Evolutionary conservation across 2,797 vertebrate genomes (phyloP).

Genomic region (Gymnothorax javanicus): DNA sequence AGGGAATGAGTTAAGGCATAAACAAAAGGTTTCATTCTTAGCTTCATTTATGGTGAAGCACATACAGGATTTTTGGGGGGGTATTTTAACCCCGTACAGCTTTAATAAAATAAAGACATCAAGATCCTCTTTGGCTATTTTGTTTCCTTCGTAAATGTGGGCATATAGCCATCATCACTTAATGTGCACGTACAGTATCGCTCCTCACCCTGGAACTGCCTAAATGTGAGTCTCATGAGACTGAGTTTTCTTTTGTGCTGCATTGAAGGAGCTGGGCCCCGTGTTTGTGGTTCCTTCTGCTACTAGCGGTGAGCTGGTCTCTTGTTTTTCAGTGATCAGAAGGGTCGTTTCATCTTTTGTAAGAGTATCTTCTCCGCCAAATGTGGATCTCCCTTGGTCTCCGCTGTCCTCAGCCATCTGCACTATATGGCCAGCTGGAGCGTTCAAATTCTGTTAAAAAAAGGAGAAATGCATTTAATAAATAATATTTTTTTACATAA

Average conservation of each 20-base stretch:
- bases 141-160: background rate
- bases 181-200: background rate
- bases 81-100: background rate
- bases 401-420: conserved; percentile 26
- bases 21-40: background rate
- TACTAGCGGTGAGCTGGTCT: conserved; percentile 26
- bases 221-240: conserved; percentile 59
- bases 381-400: conserved; percentile 28
- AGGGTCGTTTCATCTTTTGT: conserved; percentile 21
- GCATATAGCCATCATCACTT: background rate
- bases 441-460: conserved; percentile 55
- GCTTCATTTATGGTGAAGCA: background rate
- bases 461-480: background rate
- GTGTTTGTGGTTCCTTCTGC: conserved; percentile 37
- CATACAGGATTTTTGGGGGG: background rate
- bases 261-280: conserved; percentile 40
- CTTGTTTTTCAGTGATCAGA: conserved; percentile 59
- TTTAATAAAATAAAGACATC: background rate
- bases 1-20: no score
- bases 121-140: background rate
- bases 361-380: conserved; percentile 28
- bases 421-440: background rate
- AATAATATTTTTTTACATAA: background rate
- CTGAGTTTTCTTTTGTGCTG: conserved; percentile 35
- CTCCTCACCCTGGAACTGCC: conserved; percentile 31